Base-by-base conservation (phyloP, 2,888 invertebrate species). In the Acronicta leporina region DNA sequence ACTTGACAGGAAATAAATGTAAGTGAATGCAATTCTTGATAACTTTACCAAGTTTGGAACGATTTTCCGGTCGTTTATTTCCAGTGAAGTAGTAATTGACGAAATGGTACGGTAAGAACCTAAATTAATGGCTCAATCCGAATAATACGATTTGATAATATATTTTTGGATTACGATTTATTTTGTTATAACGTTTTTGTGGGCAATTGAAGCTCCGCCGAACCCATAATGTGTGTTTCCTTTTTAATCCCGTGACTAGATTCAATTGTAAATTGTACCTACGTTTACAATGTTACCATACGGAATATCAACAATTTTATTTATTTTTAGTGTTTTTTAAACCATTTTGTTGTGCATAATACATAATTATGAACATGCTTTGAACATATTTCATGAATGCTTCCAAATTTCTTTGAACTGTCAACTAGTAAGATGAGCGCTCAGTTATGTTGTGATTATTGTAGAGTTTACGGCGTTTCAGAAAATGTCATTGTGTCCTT, bases 381-480 rank as follows among this genome's bases (percentile, higher is more conserved):
- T 45, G 30, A 13, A 42, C 52, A 53, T 67, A 50, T 48, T 27
- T 46, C 47, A 50, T 66, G 27, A 40, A 7, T 48, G 38, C n/a
- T 38, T 38, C 38, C 38, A 38, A 38, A 38, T 38, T n/a, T 38
- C 6, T 50, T 47, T 58, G 41, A 14, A 46, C 49, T 69, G 50
- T 62, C 56, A 38, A 57, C 35, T 53, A 44, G 44, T 50, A 60
- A 45, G 43, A 57, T 64, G 69, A 60, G 55, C 51, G 74, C 77
- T 74, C 77, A 74, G 63, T 65, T 66, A 75, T 57, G 63, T 76
- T 76, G 75, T 76, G 74, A 74, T 72, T 74, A 60, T 59, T 47
- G 38, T 74, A 75, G 57, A 58, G 46, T 60, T 49, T 50, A 56
- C 35, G 44, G 62, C 60, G 67, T 70, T 73, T 56, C 46, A 46